Conservation (phyloP, 2,113 vertebrate species). For the Odontophorus gujanensis region DNA sequence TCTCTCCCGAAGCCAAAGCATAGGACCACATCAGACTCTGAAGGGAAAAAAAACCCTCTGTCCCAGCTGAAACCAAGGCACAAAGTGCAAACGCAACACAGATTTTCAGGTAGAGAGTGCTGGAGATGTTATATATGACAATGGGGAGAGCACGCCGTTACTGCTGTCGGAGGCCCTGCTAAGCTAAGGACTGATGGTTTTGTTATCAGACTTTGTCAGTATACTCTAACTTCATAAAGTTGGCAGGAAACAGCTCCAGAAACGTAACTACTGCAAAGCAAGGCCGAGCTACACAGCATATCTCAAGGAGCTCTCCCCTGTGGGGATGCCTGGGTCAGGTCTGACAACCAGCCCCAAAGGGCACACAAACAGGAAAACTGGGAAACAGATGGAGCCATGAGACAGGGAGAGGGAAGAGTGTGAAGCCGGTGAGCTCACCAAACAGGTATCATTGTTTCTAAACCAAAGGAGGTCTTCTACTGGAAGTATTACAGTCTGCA, state of each 20-base stretch:
- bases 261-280: not conserved
- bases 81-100: no score
- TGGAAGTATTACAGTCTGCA: not conserved
- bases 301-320: not conserved
- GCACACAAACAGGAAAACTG: not conserved
- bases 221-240: not conserved
- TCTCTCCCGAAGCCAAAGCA: no score
- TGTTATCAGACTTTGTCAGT: not conserved
- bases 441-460: not conserved
- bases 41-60: no score
- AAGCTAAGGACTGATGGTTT: not conserved
- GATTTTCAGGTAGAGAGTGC: no score
- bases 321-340: not conserved
- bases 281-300: not conserved
- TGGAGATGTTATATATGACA: no score
- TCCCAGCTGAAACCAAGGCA: no score
- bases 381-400: slow-evolving; percentile 57
- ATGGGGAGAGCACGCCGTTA: no score
- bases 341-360: not conserved
- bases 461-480: not conserved
- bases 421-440: not conserved
- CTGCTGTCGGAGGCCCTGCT: no score
- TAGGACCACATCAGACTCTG: no score
- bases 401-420: not conserved
- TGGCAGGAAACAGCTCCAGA: slow-evolving; percentile 3